A percentile compares a stretch with the other conserved stretches of the same genome.
These are phyloP conservation scores for Virgularia gustaviana DNA, from an alignment of 92 coral and sea anemone species.

Conservation along the genomic window DNA sequence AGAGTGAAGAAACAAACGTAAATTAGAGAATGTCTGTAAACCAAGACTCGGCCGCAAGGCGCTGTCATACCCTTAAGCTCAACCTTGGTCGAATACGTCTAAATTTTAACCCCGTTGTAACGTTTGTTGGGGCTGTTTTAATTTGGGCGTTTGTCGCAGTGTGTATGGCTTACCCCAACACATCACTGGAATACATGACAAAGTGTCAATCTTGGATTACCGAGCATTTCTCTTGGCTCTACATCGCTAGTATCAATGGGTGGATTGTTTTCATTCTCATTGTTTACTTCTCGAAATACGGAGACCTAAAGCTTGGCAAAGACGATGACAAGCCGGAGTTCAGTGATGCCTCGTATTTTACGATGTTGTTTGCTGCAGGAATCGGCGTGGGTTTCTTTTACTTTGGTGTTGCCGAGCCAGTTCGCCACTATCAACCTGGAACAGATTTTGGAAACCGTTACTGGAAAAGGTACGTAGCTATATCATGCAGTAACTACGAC, in stretches of 20 bases:
- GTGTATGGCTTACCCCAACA: slow-evolving; percentile 46
- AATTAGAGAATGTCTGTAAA: too few species aligned
- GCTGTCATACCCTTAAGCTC: slow-evolving; percentile 23
- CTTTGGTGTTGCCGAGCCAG: slow-evolving; percentile 61
- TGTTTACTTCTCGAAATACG: slow-evolving; percentile 72
- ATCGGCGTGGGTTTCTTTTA: slow-evolving; percentile 74
- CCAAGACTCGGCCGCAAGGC: background rate
- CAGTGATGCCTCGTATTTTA: slow-evolving; percentile 71
- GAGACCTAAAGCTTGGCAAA: slow-evolving; percentile 66
- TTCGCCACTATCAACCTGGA: slow-evolving; percentile 30
- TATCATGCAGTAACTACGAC: too few species aligned
- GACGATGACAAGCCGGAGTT: slow-evolving; percentile 77
- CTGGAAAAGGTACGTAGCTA: slow-evolving; percentile 7
- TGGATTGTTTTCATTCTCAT: slow-evolving; percentile 71
- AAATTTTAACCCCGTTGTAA: slow-evolving; percentile 73
- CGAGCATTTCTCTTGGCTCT: slow-evolving; percentile 67
- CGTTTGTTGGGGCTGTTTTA: slow-evolving; percentile 50
- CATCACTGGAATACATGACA: slow-evolving; percentile 34
- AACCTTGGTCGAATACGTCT: slow-evolving; percentile 38
- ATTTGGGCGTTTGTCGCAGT: slow-evolving; percentile 66
- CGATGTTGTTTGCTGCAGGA: slow-evolving; percentile 79
- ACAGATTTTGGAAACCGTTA: background rate
- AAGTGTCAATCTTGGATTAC: slow-evolving; percentile 66
- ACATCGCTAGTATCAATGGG: slow-evolving; percentile 77
- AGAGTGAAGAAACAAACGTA: too few species aligned